phyloP scores from a whole-genome alignment of 2,888 invertebrate species.

The Empis stercorea region DNA sequence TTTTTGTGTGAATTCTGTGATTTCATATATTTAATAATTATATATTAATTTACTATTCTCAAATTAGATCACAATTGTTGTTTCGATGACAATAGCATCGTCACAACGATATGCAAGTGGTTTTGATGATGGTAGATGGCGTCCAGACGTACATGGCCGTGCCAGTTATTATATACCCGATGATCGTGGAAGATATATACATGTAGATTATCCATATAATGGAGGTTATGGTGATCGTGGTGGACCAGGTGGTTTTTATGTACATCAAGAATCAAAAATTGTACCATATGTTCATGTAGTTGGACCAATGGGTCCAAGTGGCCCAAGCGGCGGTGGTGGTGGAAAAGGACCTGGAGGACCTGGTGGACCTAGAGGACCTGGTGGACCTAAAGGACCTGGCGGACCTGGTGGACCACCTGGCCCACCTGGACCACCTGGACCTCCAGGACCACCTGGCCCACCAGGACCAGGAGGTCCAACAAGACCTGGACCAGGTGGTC shows the following conservation, averaged over 20 bases:
- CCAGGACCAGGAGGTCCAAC: slow-evolving; percentile 4
- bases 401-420: slow-evolving; percentile 27
- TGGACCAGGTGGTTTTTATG: slow-evolving; percentile 10
- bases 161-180: slow-evolving; percentile 30
- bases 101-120: no score
- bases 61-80: no score
- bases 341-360: slow-evolving; percentile 2
- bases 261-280: not conserved
- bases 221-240: slow-evolving; percentile 10
- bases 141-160: not conserved
- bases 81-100: no score
- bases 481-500: not conserved
- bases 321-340: slow-evolving; percentile 14
- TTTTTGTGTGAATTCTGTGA: no score
- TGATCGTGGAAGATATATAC: slow-evolving; percentile 32
- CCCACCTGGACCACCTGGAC: slow-evolving; percentile 13
- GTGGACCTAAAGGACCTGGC: slow-evolving; percentile 19
- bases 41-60: no score
- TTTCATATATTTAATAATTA: no score
- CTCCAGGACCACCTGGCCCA: slow-evolving; percentile 10
- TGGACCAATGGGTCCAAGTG: slow-evolving; percentile 34
- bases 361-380: slow-evolving; percentile 3
- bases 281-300: slow-evolving; percentile 11
- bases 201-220: slow-evolving; percentile 15
- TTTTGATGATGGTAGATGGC: not conserved